A percentile compares a stretch with the other conserved stretches of the same genome.
Evolutionary conservation across 2,113 vertebrate genomes (phyloP).

Genomic region (Eclectus roratus): DNA sequence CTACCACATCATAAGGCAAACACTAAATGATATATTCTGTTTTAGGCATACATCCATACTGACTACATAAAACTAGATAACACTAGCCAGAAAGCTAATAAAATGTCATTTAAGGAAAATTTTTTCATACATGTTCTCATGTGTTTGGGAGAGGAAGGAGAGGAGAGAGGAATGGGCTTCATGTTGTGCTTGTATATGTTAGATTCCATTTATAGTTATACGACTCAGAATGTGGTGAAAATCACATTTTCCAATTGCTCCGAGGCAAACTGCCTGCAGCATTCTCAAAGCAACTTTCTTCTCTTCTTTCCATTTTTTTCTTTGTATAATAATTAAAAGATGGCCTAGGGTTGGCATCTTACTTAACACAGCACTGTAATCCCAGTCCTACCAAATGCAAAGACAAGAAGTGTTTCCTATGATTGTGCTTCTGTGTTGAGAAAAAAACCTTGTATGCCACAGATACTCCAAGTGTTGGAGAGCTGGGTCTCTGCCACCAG

Average conservation of each 20-base stretch:
- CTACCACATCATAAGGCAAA: neutral
- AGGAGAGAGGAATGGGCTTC: neutral
- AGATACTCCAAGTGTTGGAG: neutral
- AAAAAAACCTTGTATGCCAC: neutral
- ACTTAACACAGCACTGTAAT: neutral
- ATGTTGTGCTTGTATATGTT: neutral
- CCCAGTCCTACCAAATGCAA: neutral
- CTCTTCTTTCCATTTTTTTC: too few relatives aligned
- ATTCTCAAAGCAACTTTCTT: neutral
- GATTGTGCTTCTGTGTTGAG: neutral
- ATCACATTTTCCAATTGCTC: constrained; percentile 14
- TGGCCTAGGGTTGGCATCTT: neutral
- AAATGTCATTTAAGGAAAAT: neutral
- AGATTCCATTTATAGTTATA: constrained; percentile 25
- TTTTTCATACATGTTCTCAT: neutral
- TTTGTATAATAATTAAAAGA: neutral
- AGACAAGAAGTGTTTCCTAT: neutral
- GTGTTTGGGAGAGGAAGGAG: neutral
- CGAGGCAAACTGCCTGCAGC: neutral
- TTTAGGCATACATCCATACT: neutral
- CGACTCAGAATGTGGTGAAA: neutral
- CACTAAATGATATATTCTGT: neutral
- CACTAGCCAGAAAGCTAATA: neutral
- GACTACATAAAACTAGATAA: neutral
- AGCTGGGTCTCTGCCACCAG: neutral